A percentile compares a stretch with the other conserved stretches of the same genome.
Evolutionary conservation across 2,797 vertebrate genomes (phyloP).

Genomic region (Pachyuromys duprasi): DNA sequence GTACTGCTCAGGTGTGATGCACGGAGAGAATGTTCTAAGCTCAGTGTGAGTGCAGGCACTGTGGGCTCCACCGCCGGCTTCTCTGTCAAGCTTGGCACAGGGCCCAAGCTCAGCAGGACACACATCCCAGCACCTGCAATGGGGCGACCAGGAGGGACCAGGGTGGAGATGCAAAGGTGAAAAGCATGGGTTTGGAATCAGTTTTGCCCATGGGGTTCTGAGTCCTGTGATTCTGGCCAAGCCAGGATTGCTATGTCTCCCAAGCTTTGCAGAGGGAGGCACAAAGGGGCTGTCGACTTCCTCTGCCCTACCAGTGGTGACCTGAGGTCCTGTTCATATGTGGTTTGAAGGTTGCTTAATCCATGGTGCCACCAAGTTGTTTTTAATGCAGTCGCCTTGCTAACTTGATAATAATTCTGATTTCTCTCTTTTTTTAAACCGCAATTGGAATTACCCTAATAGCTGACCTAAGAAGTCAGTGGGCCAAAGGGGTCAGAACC

Average conservation of each 20-base stretch:
- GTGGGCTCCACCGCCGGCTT: neutral
- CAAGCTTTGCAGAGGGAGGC: neutral
- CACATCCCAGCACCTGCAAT: rapidly evolving
- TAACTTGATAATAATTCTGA: neutral
- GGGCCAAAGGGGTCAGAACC: neutral
- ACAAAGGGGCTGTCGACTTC: rapidly evolving
- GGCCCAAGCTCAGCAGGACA: too few species aligned
- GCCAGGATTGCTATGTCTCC: neutral
- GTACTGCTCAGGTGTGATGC: neutral
- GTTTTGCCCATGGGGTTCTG: neutral
- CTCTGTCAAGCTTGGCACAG: neutral
- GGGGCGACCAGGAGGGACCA: neutral
- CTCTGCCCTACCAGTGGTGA: rapidly evolving
- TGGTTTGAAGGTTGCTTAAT: neutral
- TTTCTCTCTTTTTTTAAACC: neutral
- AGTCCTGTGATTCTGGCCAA: neutral
- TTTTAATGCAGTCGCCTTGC: neutral
- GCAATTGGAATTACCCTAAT: neutral
- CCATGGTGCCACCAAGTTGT: neutral
- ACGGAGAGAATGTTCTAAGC: neutral
- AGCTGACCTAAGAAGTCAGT: neutral
- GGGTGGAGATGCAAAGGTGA: neutral
- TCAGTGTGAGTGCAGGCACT: neutral
- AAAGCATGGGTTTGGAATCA: neutral
- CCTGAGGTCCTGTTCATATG: neutral